Base-by-base conservation (phyloP, 2,888 invertebrate species). In the Corythucha ciliata region DNA sequence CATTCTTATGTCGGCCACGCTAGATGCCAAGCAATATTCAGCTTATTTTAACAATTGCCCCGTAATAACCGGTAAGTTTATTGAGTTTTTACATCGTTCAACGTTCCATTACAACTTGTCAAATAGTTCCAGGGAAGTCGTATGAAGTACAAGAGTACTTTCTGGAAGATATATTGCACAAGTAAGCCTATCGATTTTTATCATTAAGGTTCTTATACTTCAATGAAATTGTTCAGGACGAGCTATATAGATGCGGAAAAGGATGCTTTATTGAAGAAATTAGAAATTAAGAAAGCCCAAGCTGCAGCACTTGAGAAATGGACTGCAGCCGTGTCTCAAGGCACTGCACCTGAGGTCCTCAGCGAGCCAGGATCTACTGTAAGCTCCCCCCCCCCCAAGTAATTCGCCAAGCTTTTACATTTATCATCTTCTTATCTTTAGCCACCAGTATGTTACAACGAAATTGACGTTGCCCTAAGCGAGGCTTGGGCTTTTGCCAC, bases 1-100 rank as follows among this genome's bases (percentile, higher is more conserved):
- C 0, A 75, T 97, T 40, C 76, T 97, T 37, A 96, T 97, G 94
- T 94, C 94, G 3, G 96, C 96, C 10, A 89, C 93, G 0, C 78
- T 92, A 67, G 90, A 96, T 65, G 79, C 83, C 37, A 74, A 78
- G 52, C 76, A 88, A 57, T 88, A 94, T 70, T 73, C 80, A 41
- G 76, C 79, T 29, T 97, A 93, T 68, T 96, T 96, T 69, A 78
- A 78, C 64, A 77, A 77, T 62, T 85, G 87, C 58, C 81, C 83
- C 0, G 77, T 88, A 20, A 71, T 91, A 26, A 75, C 58, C 8
- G 59, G 56, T 54, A 29, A 42, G 16, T 37, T 27, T 36, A 21
- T 29, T 10, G 16, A 16, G 12, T 25, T 52, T 1, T 55, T 63
- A 16, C 14, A 24, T n/a, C 3, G 5, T 25, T 25, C 26, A 42